A percentile compares a stretch with the other conserved stretches of the same genome.
These are phyloP conservation scores for Tromatobia lineatoria DNA, from an alignment of 2,888 invertebrate genomes.

Conservation along the genomic window DNA sequence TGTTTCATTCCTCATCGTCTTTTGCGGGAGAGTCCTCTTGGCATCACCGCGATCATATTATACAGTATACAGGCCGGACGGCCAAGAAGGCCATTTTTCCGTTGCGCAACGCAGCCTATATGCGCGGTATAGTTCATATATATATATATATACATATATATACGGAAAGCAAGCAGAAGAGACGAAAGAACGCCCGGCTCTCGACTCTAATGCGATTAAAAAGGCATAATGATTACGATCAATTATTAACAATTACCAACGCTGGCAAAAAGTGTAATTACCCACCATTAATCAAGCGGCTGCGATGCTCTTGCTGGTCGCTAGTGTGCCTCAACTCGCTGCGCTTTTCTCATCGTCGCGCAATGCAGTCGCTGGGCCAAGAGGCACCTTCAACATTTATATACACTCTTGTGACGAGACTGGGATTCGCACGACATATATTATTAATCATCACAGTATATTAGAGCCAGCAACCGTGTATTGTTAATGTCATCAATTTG, in stretches of 20 bases:
- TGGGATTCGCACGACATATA: neutral
- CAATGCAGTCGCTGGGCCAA: conserved; percentile 43
- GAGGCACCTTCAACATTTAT: conserved; percentile 1
- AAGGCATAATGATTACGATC: conserved; percentile 83
- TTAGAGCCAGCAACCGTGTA: too few species aligned
- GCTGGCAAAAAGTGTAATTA: conserved; percentile 82
- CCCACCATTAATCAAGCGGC: conserved; percentile 81
- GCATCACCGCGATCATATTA: neutral
- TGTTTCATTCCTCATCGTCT: conserved; percentile 11
- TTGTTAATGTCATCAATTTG: too few species aligned
- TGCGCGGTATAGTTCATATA: conserved; percentile 27
- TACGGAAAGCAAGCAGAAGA: conserved; percentile 36
- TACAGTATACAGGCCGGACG: conserved; percentile 2
- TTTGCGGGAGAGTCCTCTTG: neutral
- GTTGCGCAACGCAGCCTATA: conserved; percentile 76
- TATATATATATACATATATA: conserved; percentile 7
- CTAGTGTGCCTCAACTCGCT: conserved; percentile 58
- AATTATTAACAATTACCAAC: conserved; percentile 84
- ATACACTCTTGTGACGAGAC: neutral
- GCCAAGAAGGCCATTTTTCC: conserved; percentile 72
- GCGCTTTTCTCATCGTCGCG: conserved; percentile 54
- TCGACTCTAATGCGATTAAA: conserved; percentile 81
- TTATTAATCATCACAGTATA: neutral
- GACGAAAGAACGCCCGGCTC: conserved; percentile 61
- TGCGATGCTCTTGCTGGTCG: conserved; percentile 60